Percentiles rank a stretch among this genome's conserved stretches.
Evolutionary conservation across 2,797 vertebrate species (phyloP).

Genomic region (Paratrypauchen microcephalus): DNA sequence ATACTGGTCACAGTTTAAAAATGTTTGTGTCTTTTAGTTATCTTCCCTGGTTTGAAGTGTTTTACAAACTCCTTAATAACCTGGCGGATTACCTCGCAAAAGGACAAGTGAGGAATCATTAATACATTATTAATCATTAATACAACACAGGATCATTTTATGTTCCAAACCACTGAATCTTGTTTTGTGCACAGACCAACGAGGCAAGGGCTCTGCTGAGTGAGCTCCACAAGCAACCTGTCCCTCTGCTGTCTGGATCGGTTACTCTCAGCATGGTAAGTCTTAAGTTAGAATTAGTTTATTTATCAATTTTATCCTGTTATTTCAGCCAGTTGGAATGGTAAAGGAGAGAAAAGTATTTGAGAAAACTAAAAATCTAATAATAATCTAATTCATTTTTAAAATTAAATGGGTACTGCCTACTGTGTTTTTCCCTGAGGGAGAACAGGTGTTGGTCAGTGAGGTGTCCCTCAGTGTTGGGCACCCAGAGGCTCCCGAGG

Average conservation of each 20-base stretch:
- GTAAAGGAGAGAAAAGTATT: slow-evolving; percentile 2
- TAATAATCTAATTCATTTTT: no score
- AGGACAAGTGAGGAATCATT: slow-evolving; percentile 78
- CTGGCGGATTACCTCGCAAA: slow-evolving; percentile 84
- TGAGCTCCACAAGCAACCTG: slow-evolving; percentile 74
- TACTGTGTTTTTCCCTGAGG: slow-evolving; percentile 69
- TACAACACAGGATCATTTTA: background rate
- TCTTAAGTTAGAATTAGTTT: slow-evolving; percentile 15
- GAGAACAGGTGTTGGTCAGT: slow-evolving; percentile 70
- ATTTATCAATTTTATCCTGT: slow-evolving; percentile 13
- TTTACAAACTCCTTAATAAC: slow-evolving; percentile 91
- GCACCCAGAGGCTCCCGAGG: slow-evolving; percentile 56
- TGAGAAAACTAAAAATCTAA: background rate
- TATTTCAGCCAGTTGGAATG: slow-evolving; percentile 46
- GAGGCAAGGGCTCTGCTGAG: slow-evolving; percentile 79
- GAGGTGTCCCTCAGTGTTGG: slow-evolving; percentile 52
- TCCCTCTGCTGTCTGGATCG: slow-evolving; percentile 67
- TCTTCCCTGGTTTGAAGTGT: slow-evolving; percentile 91
- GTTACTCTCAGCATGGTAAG: slow-evolving; percentile 83
- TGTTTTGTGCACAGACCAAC: slow-evolving; percentile 67
- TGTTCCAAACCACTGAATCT: background rate
- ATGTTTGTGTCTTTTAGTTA: slow-evolving; percentile 67
- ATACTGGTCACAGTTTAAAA: no score
- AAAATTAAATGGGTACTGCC: no score
- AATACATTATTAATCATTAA: background rate